Evolutionary conservation across 2,888 invertebrate genomes (phyloP), one percentile per base, ranked within the genome.

Genomic region (Lochmaea capreae): DNA sequence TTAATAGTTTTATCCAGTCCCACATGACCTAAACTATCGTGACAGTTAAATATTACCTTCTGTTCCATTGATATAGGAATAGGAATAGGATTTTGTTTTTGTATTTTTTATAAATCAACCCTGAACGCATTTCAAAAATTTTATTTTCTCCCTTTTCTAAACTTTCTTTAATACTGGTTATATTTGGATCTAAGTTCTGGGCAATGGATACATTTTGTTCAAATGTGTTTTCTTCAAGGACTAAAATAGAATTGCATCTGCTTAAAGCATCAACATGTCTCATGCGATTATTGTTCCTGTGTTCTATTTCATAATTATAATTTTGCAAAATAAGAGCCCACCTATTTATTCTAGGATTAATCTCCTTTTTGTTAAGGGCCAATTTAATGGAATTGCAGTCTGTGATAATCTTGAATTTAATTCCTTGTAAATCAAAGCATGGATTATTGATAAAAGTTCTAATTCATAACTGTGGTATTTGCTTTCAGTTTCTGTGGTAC

Each of bases 331-430:
- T 66, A 79, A 67, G 39, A 9, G 67, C 57, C 58, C 26, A 26
- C 26, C 26, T 26, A 26, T 26, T 26, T 26, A 26, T 26, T 26
- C 26, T 26, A n/a, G 39, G 22, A 39, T 67, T 39, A 16, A 57
- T 67, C 26, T 67, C n/a, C 14, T 67, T 12, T 49, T 66, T 66
- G 16, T 66, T 67, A 78, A 16, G 66, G 33, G 73, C 73, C 72
- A 14, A 33, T n/a, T 58, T 74, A 65, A 66, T 72, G 11, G 67
- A 57, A 67, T 67, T 67, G 39, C 67, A 67, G 57, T 76, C 59
- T 68, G 76, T 33, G 66, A n/a, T 12, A 74, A 67, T 52, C 74
- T 33, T 80, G 75, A 26, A 81, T 81, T 69, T 74, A 82, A 3
- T 82, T 81, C 1, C n/a, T 1, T 43, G 42, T 10, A 43, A 43